Conservation (phyloP, 2,797 vertebrate genomes). For the Diglossa cyanea region DNA sequence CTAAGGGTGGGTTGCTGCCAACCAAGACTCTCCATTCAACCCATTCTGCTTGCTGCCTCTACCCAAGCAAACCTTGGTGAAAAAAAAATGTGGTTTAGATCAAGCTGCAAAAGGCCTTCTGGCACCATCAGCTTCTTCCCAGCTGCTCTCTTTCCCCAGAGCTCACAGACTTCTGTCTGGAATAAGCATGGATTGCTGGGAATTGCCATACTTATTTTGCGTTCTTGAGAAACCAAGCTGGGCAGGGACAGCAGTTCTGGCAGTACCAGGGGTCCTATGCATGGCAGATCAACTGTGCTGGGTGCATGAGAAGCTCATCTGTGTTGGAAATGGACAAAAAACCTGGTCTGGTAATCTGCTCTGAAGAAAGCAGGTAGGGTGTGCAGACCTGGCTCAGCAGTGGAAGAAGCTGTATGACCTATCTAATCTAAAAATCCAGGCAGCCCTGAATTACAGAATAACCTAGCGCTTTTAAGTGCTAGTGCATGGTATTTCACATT, state of each 20-base stretch:
- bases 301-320: background rate
- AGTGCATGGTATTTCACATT: background rate
- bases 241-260: background rate
- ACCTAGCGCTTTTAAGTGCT: constrained; percentile 19
- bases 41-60: background rate
- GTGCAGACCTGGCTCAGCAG: background rate
- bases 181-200: background rate
- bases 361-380: background rate
- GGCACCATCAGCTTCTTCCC: background rate
- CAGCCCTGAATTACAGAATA: constrained; percentile 5
- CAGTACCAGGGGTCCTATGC: background rate
- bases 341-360: background rate
- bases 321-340: background rate
- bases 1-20: background rate
- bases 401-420: background rate
- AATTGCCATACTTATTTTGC: background rate
- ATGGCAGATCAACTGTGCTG: background rate
- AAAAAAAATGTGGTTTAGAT: background rate
- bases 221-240: background rate
- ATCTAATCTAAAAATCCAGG: background rate
- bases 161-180: background rate
- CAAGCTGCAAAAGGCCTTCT: background rate
- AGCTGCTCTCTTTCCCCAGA: background rate
- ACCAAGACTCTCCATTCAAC: background rate
- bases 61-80: background rate